phyloP scores from a whole-genome alignment of 2,888 invertebrate species.

The Plebejus anna region DNA sequence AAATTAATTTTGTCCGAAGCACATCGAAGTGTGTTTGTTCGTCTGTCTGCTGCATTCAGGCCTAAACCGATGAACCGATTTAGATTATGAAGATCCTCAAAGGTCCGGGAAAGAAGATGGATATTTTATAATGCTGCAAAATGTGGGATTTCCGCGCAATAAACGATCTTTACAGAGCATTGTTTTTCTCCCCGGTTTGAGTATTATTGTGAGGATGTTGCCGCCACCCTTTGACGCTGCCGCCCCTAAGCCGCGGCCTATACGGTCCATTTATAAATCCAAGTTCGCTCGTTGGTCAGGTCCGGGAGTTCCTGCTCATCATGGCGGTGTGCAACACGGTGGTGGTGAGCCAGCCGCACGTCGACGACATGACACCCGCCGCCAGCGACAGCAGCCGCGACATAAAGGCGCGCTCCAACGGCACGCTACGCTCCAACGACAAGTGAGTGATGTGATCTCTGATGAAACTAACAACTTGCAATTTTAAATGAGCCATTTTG shows the following conservation, averaged over 20 bases:
- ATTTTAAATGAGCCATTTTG: background rate
- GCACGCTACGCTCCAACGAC: slow-evolving; percentile 61
- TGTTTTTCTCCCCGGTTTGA: no score
- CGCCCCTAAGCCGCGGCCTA: no score
- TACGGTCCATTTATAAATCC: no score
- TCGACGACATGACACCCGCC: slow-evolving; percentile 83
- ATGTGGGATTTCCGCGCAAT: no score
- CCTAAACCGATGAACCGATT: no score
- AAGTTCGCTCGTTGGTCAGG: slow-evolving; percentile 52
- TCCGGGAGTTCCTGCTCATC: slow-evolving; percentile 93
- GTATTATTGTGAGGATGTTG: no score
- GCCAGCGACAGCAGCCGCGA: slow-evolving; percentile 66
- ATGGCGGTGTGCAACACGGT: slow-evolving; percentile 98
- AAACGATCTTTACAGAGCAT: no score
- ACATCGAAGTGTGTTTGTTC: background rate
- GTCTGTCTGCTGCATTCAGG: background rate
- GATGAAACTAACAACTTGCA: background rate
- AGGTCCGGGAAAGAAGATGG: no score
- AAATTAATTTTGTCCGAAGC: background rate
- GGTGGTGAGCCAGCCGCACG: slow-evolving; percentile 92
- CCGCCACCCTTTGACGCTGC: no score
- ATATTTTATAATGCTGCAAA: no score
- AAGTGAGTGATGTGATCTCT: slow-evolving; percentile 52
- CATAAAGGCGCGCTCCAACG: slow-evolving; percentile 60
- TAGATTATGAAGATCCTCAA: no score